Evolutionary conservation across 2,888 invertebrate species (phyloP), one percentile per base, ranked within the genome.

Genomic region (Stenodera caucasica): DNA sequence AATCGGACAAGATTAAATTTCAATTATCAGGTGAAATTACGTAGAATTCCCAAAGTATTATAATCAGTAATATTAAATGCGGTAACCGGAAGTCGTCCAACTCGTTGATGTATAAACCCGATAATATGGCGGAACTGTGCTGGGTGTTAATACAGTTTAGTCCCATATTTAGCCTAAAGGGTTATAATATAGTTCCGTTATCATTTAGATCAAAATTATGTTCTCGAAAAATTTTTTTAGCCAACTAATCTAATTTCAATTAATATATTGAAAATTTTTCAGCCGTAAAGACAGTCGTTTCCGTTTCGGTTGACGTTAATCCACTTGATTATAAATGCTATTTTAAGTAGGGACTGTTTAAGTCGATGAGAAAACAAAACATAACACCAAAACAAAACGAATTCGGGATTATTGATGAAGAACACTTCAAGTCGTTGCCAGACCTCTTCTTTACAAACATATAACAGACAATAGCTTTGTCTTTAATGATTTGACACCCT

Each of bases 391-490:
- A 65, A 72, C 71, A 72, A 72, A 68, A 65, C 69, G 70, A 72
- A 74, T 72, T 21, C 67, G 72, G 69, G 73, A 74, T 74, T 74
- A 75, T 68, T 72, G 74, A 75, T 74, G 75, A 74, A 75, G 75
- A 71, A 72, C 75, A 66, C 74, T 75, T 64, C 70, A 72, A 74
- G 73, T 75, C 75, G 61, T 56, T 61, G 59, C 66, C 75, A 75
- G 75, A 74, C 74, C 65, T 72, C 71, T 74, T 72, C 74, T 72
- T 73, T 67, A 61, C 68, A 67, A 45, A 65, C 65, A 66, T 60
- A 66, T 65, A 67, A 61, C 45, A 66, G 72, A 71, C 71, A 63
- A 69, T 66, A 70, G 68, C 67, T 73, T 73, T 72, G 70, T 71
- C 68, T 69, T 66, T 63, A 60, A 63, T 71, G 72, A 72, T 73